A percentile compares a stretch with the other conserved stretches of the same genome.
Evolutionary conservation across 2,113 vertebrate species (phyloP).

Genomic region (Nothocercus julius): DNA sequence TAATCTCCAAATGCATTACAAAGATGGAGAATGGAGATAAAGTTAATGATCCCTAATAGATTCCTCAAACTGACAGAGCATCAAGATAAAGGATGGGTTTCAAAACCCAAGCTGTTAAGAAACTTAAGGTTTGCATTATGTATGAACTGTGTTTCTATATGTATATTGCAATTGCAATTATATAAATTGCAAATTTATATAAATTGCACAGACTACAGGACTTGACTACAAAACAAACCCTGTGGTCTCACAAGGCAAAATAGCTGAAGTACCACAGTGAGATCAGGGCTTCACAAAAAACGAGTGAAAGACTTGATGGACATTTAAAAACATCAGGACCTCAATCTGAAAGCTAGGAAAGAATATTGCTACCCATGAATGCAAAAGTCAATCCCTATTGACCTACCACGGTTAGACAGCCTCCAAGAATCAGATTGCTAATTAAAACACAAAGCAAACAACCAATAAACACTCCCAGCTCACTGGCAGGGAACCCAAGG

Average conservation of each 20-base stretch:
- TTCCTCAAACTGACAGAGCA: not conserved
- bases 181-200: too few relatives aligned
- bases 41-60: slow-evolving; percentile 5
- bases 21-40: not conserved
- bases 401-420: not conserved
- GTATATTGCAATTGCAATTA: too few relatives aligned
- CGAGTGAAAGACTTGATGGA: not conserved
- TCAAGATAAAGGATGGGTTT: not conserved
- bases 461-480: not conserved
- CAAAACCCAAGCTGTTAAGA: not conserved
- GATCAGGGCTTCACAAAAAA: not conserved
- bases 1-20: not conserved
- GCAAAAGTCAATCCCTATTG: not conserved
- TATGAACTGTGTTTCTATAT: too few relatives aligned
- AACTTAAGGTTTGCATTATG: not conserved
- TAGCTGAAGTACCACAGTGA: not conserved
- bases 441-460: not conserved
- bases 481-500: not conserved
- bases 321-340: not conserved
- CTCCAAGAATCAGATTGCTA: not conserved
- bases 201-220: not conserved
- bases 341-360: not conserved
- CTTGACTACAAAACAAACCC: not conserved
- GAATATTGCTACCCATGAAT: not conserved
- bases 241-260: not conserved